Evolutionary conservation across 2,113 vertebrate genomes (phyloP).

Genomic region (Microtus pennsylvanicus): DNA sequence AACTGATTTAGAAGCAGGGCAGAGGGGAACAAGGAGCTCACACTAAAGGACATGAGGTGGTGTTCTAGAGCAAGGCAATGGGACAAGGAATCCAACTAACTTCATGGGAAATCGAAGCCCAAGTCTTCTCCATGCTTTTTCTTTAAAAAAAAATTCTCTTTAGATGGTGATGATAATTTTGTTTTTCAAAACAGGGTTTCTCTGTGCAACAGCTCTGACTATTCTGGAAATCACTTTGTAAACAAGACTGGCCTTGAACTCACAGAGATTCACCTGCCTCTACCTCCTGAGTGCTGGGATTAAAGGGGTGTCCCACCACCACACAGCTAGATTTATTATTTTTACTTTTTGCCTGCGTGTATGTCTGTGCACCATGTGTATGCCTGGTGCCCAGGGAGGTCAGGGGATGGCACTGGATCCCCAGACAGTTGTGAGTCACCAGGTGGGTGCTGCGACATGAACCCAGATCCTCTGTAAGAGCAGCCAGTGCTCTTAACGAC

Average conservation of each 20-base stretch:
- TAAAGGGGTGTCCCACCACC: neutral
- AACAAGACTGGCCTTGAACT: neutral
- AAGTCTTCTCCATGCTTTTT: neutral
- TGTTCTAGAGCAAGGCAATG: neutral
- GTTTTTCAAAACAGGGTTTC: neutral
- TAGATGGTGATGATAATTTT: neutral
- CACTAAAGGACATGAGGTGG: neutral
- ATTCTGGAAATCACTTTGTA: neutral
- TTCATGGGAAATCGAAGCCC: neutral
- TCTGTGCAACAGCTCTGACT: neutral
- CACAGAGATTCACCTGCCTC: neutral
- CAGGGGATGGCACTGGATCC: neutral
- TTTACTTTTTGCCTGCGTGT: neutral
- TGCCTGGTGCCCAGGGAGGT: neutral
- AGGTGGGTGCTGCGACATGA: neutral
- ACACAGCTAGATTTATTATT: neutral
- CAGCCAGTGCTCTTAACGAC: neutral
- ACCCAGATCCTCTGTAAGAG: neutral
- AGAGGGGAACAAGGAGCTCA: neutral
- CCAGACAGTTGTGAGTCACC: neutral
- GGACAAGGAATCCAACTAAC: neutral
- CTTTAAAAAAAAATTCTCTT: neutral
- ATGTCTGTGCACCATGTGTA: neutral
- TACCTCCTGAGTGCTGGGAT: neutral
- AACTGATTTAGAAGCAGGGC: too few relatives aligned